Evolutionary conservation across 1,140 invertebrate genomes (phyloP), one percentile per base, ranked within the genome.

Genomic region (Drosophila novamexicana): DNA sequence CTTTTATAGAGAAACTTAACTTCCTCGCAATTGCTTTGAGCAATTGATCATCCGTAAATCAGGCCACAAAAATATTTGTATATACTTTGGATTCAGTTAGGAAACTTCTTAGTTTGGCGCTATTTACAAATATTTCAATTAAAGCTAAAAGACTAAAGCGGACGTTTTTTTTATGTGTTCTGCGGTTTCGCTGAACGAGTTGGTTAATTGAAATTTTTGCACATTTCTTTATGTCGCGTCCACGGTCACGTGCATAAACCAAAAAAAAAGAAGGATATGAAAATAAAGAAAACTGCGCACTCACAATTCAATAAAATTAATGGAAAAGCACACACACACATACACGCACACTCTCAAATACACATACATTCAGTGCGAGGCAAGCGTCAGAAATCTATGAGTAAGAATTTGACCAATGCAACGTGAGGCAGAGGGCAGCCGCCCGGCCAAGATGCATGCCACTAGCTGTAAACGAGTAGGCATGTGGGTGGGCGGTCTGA

Each of bases 301-400:
- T 65, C 22, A 68, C 80, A 82, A 77, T 79, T 79, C 78, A 79
- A 83, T 83, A 77, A 83, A 84, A 84, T 83, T 80, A 83, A 83
- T 84, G 77, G 71, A 67, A 67, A 56, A 58, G 45, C 34, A 58
- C 53, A 67, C 53, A 58, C 45, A 40, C 53, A 22, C 54, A n/a
- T n/a, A 22, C 18, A 59, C 18, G 5, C 53, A 56, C 5, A 37
- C 34, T 44, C 2, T 22, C 14, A 45, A 6, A 44, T 1, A 34
- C 34, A 54, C n/a, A 54, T 2, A 18, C 34, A 18, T 6, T 16
- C 14, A 12, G 9, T 37, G 16, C 16, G 59, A 59, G 39, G 39
- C 18, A 74, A 62, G 72, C 70, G 72, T 62, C 52, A 49, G 66
- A 62, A 75, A 75, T 70, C 57, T 70, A 69, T 62, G 37, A 40